phyloP scores from a whole-genome alignment of 1,140 invertebrate genomes.

The Meloidogyne exigua region DNA sequence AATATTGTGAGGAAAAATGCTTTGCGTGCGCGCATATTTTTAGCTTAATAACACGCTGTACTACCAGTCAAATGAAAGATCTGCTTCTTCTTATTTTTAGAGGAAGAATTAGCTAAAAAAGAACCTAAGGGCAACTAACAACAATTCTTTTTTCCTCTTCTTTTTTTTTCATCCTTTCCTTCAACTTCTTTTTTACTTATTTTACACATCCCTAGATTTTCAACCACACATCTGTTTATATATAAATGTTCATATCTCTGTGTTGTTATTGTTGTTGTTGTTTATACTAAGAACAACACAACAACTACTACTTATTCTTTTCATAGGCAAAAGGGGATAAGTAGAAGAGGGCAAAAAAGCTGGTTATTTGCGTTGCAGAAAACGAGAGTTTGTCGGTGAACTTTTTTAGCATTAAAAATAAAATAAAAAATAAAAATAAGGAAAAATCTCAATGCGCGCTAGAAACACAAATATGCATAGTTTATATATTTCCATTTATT shows the following conservation, averaged over 20 bases:
- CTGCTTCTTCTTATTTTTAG: background rate
- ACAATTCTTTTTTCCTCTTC: background rate
- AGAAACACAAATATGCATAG: too few species aligned
- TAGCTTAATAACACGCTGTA: background rate
- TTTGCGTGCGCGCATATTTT: background rate
- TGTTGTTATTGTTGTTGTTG: background rate
- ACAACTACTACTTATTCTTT: too few species aligned
- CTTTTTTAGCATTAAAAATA: background rate
- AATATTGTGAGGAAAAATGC: background rate
- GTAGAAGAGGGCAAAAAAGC: background rate
- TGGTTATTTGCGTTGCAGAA: background rate
- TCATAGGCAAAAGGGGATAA: background rate
- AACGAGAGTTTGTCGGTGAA: background rate
- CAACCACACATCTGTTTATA: background rate
- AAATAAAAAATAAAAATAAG: background rate
- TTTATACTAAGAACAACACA: background rate
- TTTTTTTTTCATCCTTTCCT: too few species aligned
- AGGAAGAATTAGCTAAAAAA: background rate
- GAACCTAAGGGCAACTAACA: conserved; percentile 4
- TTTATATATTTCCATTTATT: background rate
- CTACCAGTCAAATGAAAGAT: background rate
- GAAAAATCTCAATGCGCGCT: background rate
- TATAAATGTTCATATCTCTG: background rate
- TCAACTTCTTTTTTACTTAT: conserved; percentile 4
- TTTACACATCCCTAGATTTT: conserved; percentile 2